phyloP scores from a whole-genome alignment of 1,140 invertebrate species.

The Arion vulgaris region DNA sequence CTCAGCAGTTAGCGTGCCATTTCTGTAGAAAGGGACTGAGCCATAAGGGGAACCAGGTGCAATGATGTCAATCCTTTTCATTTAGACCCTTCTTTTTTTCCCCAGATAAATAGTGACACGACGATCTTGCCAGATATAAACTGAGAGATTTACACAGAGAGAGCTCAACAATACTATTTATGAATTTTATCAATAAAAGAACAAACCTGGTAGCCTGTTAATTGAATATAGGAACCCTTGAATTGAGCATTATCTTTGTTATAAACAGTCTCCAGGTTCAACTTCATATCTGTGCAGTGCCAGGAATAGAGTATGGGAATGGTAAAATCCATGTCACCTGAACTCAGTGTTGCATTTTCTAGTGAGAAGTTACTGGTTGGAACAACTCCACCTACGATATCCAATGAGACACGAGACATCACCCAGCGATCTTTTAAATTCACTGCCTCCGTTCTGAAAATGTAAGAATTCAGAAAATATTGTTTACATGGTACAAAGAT shows the following conservation, averaged over 20 bases:
- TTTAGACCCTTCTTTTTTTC: too few relatives aligned
- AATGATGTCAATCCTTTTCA: too few relatives aligned
- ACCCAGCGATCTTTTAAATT: constrained; percentile 17
- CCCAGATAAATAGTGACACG: too few relatives aligned
- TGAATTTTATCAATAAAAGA: background rate
- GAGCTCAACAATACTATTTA: too few relatives aligned
- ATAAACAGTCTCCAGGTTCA: constrained; percentile 4
- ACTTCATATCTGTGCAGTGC: constrained; percentile 43
- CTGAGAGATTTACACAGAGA: too few relatives aligned
- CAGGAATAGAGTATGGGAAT: constrained; percentile 43
- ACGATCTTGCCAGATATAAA: too few relatives aligned
- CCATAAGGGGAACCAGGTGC: too few relatives aligned
- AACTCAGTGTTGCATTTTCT: constrained; percentile 12
- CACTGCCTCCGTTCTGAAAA: background rate
- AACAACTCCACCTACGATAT: background rate
- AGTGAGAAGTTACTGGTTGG: background rate
- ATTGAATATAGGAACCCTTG: background rate
- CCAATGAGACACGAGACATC: background rate
- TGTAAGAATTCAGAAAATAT: background rate
- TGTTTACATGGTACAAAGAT: too few relatives aligned
- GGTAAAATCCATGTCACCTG: constrained; percentile 11
- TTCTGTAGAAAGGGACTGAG: too few relatives aligned
- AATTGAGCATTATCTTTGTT: background rate
- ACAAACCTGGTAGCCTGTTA: constrained; percentile 43
- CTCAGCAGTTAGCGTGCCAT: too few relatives aligned